Conservation (phyloP, 1,140 invertebrate genomes). For the Bombus difficillimus region DNA sequence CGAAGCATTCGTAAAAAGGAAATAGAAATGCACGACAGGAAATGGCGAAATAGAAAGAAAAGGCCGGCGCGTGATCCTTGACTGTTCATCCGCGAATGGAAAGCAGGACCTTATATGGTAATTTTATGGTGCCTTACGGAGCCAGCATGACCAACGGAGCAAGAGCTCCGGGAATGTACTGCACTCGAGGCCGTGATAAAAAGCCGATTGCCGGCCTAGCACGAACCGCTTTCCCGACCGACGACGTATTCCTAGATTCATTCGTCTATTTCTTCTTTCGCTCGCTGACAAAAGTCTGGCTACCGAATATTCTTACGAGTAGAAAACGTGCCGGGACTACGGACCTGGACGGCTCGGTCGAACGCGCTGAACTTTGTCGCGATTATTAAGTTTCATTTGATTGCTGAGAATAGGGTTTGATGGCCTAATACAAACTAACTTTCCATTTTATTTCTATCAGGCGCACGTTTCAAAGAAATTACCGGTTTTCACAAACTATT, state of each 20-base stretch:
- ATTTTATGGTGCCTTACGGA: constrained; percentile 62
- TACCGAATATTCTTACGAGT: constrained; percentile 50
- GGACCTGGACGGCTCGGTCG: background rate
- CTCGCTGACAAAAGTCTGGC: constrained; percentile 22
- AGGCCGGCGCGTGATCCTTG: constrained; percentile 27
- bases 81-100: constrained; percentile 6
- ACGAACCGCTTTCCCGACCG: constrained; percentile 59
- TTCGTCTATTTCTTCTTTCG: constrained; percentile 54
- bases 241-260: constrained; percentile 64
- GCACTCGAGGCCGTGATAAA: constrained; percentile 48
- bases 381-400: constrained; percentile 4
- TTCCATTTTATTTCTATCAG: background rate
- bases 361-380: background rate
- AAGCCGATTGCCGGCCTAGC: constrained; percentile 58
- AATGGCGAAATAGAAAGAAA: constrained; percentile 21
- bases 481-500: too few relatives aligned
- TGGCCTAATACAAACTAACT: background rate
- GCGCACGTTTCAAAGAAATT: background rate
- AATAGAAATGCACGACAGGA: background rate
- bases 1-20: background rate
- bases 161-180: background rate
- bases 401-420: background rate
- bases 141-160: background rate
- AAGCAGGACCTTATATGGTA: constrained; percentile 50
- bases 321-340: constrained; percentile 51